Evolutionary conservation across 2,797 vertebrate genomes (phyloP).

Genomic region (Moxostoma hubbsi): DNA sequence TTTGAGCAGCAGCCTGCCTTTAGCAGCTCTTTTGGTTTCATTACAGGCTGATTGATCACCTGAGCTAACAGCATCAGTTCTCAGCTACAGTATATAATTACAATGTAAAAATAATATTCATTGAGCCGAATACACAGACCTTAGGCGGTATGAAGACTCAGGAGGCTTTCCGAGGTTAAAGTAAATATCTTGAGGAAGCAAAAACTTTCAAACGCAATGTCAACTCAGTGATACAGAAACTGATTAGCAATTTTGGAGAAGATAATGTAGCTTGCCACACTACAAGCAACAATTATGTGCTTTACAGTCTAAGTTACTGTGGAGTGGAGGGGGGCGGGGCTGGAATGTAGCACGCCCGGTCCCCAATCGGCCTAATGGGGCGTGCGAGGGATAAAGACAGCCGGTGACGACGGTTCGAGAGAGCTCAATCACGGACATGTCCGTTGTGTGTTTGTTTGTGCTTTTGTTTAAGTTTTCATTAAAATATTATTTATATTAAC

Average conservation of each 20-base stretch:
- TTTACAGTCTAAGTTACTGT: too few relatives aligned
- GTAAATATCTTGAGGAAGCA: slow-evolving; percentile 10
- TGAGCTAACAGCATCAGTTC: slow-evolving; percentile 61
- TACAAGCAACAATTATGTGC: too few relatives aligned
- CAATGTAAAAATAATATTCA: slow-evolving; percentile 58
- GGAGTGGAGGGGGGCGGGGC: too few relatives aligned
- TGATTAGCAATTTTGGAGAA: not conserved
- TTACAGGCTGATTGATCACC: slow-evolving; percentile 74
- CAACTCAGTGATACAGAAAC: not conserved
- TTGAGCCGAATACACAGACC: slow-evolving; percentile 49
- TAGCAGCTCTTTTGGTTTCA: slow-evolving; percentile 63
- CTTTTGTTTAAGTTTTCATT: too few relatives aligned
- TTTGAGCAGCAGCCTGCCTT: slow-evolving; percentile 63
- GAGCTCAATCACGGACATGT: too few relatives aligned
- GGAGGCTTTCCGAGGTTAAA: slow-evolving; percentile 53
- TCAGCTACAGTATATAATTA: slow-evolving; percentile 70
- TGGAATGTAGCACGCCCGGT: too few relatives aligned
- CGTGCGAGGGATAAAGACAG: too few relatives aligned
- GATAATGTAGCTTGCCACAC: not conserved
- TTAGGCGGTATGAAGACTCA: slow-evolving; percentile 58
- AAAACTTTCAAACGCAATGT: slow-evolving; percentile 25
- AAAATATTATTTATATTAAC: too few relatives aligned
- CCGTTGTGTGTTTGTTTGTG: too few relatives aligned
- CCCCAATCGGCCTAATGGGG: too few relatives aligned
- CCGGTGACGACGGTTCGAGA: too few relatives aligned